Conservation (phyloP, 2,797 vertebrate genomes). For the Pogoniulus pusillus region DNA sequence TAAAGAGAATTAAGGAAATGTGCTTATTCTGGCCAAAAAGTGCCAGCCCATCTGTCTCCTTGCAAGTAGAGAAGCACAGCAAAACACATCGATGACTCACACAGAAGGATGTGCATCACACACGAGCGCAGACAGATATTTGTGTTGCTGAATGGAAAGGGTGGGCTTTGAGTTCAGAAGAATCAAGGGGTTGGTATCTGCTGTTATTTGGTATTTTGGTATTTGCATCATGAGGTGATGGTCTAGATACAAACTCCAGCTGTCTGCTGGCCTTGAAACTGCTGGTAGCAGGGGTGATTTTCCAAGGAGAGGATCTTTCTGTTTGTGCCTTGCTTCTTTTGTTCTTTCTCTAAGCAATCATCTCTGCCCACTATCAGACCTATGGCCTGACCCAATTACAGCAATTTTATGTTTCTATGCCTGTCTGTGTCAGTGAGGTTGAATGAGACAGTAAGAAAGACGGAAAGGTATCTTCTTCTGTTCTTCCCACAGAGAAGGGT, state of each 20-base stretch:
- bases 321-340: not conserved
- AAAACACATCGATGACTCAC: not conserved
- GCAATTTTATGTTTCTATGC: slow-evolving; percentile 62
- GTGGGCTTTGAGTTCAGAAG: not conserved
- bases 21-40: not conserved
- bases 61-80: not conserved
- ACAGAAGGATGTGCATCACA: not conserved
- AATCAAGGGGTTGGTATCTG: not conserved
- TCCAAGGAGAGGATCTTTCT: not conserved
- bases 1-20: not conserved
- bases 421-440: slow-evolving; percentile 51
- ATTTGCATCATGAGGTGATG: not conserved
- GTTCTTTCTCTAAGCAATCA: slow-evolving; percentile 22
- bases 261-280: not conserved
- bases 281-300: not conserved
- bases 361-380: slow-evolving; percentile 22
- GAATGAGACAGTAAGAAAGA: slow-evolving; percentile 49
- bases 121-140: not conserved
- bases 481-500: slow-evolving; percentile 38
- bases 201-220: not conserved
- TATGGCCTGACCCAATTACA: slow-evolving; percentile 65
- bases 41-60: not conserved
- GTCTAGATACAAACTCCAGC: not conserved
- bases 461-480: slow-evolving; percentile 59
- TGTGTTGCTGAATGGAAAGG: not conserved